A percentile compares a stretch with the other conserved stretches of the same genome.
Evolutionary conservation across 1,140 invertebrate genomes (phyloP).

Genomic region (Tribolium madens): DNA sequence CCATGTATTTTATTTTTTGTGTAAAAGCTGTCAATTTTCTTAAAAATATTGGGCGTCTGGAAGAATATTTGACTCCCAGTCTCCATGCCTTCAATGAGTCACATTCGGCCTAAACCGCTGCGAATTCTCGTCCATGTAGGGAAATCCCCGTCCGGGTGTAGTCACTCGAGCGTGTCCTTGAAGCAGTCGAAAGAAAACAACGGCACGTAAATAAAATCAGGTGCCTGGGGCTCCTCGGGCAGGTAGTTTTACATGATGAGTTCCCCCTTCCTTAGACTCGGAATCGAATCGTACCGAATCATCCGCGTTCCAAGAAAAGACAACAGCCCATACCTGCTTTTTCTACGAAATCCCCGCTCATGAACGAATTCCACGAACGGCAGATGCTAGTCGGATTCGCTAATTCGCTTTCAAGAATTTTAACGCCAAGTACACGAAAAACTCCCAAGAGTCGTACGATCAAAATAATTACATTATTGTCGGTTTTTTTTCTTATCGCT

Average conservation of each 20-base stretch:
- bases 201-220: slow-evolving; percentile 11
- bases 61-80: too few species aligned
- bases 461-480: neutral
- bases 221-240: neutral
- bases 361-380: slow-evolving; percentile 23
- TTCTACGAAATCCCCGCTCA: slow-evolving; percentile 39
- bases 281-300: slow-evolving; percentile 12
- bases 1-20: too few species aligned
- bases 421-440: slow-evolving; percentile 14
- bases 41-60: too few species aligned
- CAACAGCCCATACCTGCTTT: slow-evolving; percentile 34
- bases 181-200: slow-evolving; percentile 5
- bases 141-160: neutral
- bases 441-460: neutral
- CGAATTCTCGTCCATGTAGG: neutral
- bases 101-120: neutral
- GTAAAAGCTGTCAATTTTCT: too few species aligned
- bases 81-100: too few species aligned
- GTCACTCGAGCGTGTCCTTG: neutral
- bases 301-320: slow-evolving; percentile 35
- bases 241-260: neutral
- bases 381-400: slow-evolving; percentile 37
- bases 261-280: neutral
- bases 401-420: slow-evolving; percentile 36
- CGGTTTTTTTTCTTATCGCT: neutral